Base-by-base conservation (phyloP, 2,888 invertebrate genomes). In the Lasiommata megera region DNA sequence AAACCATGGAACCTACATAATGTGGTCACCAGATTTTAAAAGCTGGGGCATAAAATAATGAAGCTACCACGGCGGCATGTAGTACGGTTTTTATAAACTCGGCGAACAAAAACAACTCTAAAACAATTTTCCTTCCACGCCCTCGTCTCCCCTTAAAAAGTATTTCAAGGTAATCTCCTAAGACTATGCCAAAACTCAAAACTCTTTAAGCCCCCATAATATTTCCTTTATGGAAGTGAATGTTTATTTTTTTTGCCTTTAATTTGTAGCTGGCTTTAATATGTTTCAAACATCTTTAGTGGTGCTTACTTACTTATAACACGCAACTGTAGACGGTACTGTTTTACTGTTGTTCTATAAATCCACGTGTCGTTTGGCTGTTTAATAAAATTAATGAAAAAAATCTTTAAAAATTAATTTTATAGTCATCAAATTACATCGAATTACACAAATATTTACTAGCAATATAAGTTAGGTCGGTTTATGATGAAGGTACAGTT, bases 121-220 rank as follows among this genome's bases (percentile, higher is more conserved):
- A 79, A 82, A 77, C 72, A 79, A 76, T 80, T 78, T 77, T 69
- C 67, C 63, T 69, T 65, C 67, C 62, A 56, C 60, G 54, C 66
- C 66, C 67, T 72, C 72, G 1, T 3, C 41, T 72, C 77, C 78
- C 77, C 72, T 78, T 70, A 73, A 67, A 77, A 84, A 82, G 79
- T 80, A 80, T 83, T 84, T 79, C 74, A 78, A 77, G 75, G 81
- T 86, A 86, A 88, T 87, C 84, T 82, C 75, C 77, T 76, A 76
- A 83, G 83, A 85, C 84, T 82, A 81, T 80, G 80, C 76, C 72
- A 82, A 83, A 84, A 78, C 74, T 75, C 73, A 62, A 72, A 86
- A 83, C 77, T 81, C 77, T 80, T 84, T 80, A 80, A 85, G 79
- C 76, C 75, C 73, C 74, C 74, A 78, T 80, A 79, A 79, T 80